Percentiles rank a stretch among this genome's conserved stretches.
Conservation (phyloP, 1,140 invertebrate species). For the Drosophila busckii region DNA sequence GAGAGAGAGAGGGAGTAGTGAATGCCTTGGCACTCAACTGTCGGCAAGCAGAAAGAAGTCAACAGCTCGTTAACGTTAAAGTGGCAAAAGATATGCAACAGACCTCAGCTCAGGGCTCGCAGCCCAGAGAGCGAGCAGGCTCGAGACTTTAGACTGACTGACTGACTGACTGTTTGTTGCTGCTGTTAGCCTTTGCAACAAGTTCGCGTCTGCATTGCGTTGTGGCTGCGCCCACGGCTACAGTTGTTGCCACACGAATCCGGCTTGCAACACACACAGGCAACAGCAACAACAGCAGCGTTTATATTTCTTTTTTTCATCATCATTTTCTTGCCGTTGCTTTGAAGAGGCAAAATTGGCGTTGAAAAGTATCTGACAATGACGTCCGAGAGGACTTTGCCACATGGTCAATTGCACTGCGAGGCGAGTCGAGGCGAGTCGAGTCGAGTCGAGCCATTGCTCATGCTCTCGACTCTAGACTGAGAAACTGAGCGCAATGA, state of each 20-base stretch:
- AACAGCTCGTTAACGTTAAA: constrained; percentile 78
- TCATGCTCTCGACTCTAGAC: constrained; percentile 41
- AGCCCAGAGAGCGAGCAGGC: background rate
- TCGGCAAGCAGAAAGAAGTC: constrained; percentile 69
- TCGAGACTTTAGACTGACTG: background rate
- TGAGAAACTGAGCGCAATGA: constrained; percentile 64
- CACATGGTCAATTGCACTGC: constrained; percentile 65
- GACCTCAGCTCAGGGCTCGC: constrained; percentile 19
- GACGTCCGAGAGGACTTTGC: constrained; percentile 17
- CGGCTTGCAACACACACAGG: too few relatives aligned
- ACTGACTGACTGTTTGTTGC: constrained; percentile 1
- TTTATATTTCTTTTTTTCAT: constrained; percentile 8
- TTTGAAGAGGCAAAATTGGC: constrained; percentile 71
- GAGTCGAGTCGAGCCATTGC: background rate
- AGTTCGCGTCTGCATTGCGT: constrained; percentile 72
- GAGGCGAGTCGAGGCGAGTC: constrained; percentile 47
- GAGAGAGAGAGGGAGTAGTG: constrained; percentile 17
- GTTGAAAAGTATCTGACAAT: constrained; percentile 72
- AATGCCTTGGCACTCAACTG: constrained; percentile 52
- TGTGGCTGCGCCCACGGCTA: constrained; percentile 69
- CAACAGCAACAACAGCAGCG: background rate
- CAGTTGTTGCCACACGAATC: constrained; percentile 32
- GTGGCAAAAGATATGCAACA: constrained; percentile 69
- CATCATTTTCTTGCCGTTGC: constrained; percentile 13
- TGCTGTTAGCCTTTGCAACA: constrained; percentile 57